phyloP scores from a whole-genome alignment of 2,797 vertebrate species.

The Danio albolineatus region DNA sequence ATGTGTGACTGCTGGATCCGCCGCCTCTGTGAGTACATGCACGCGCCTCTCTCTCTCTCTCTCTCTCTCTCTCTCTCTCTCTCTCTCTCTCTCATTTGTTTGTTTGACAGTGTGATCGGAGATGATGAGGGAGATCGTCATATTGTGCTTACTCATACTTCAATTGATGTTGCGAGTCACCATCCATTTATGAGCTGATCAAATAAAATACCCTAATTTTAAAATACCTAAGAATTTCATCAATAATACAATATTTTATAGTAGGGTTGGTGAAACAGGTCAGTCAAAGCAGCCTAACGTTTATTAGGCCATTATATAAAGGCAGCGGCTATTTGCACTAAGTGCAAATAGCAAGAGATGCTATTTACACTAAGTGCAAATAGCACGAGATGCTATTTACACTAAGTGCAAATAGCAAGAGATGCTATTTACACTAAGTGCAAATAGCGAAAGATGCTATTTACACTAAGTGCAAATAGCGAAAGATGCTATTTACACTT shows the following conservation, averaged over 20 bases:
- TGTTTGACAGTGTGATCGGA: background rate
- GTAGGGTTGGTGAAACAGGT: background rate
- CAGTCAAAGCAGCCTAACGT: too few relatives aligned
- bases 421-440: too few relatives aligned
- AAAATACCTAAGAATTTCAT: background rate
- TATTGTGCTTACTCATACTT: conserved; percentile 47
- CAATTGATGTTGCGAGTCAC: conserved; percentile 19
- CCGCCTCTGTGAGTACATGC: conserved; percentile 50
- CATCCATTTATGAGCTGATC: background rate
- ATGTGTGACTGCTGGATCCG: conserved; percentile 55
- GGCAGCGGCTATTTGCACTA: too few relatives aligned
- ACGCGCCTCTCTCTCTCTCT: conserved; percentile 9
- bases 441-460: too few relatives aligned
- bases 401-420: too few relatives aligned
- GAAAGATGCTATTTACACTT: too few relatives aligned
- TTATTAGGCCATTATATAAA: too few relatives aligned
- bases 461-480: too few relatives aligned
- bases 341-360: too few relatives aligned
- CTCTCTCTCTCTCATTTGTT: conserved; percentile 24
- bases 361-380: too few relatives aligned
- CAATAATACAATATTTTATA: background rate
- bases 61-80: conserved; percentile 35
- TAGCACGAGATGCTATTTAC: too few relatives aligned
- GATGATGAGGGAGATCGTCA: background rate
- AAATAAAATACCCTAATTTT: background rate